Evolutionary conservation across 2,888 invertebrate genomes (phyloP), one percentile per base, ranked within the genome.

Genomic region (Zootermopsis nevadensis): DNA sequence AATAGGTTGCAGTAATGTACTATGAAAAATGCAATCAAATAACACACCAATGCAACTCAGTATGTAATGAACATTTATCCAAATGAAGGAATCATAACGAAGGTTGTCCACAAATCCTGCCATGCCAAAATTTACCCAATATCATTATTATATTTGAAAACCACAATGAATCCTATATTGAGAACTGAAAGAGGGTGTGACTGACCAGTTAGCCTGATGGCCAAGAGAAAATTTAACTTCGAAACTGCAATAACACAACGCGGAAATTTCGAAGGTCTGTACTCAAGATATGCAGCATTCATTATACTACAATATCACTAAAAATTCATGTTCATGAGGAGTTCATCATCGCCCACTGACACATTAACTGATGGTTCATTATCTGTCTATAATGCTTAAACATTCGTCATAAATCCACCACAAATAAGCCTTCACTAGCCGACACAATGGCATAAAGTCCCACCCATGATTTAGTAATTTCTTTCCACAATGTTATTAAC

Each of bases 41-140:
- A 38, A 38, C 38, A 38, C 4, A 38, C n/a, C 38, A 38, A 10
- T 38, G 10, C 38, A 38, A 38, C 10, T 38, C 38, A 38, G 38
- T n/a, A n/a, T n/a, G 38, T 10, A 38, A 38, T 7, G 10, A 38
- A 7, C 10, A 38, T 48, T 48, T 19, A 19, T 15, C 48, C 19
- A 4, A 48, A 15, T 15, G 2, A 15, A 48, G 8, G 48, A 48
- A 48, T 2, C 48, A 15, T 3, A 19, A 19, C 19, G 3, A 48
- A 48, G 3, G 48, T 19, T 15, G 15, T 15, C 8, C 48, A 19
- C 19, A 48, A 48, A 48, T 48, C 48, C 19, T 19, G 19, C 48
- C 19, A 3, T 48, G 19, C 48, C 48, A 48, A 15, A 48, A 12
- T 48, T 48, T 48, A 15, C 19, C 19, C 86, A 87, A 86, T 87